phyloP scores from a whole-genome alignment of 2,113 vertebrate species.

The Ceyx melanurus region DNA sequence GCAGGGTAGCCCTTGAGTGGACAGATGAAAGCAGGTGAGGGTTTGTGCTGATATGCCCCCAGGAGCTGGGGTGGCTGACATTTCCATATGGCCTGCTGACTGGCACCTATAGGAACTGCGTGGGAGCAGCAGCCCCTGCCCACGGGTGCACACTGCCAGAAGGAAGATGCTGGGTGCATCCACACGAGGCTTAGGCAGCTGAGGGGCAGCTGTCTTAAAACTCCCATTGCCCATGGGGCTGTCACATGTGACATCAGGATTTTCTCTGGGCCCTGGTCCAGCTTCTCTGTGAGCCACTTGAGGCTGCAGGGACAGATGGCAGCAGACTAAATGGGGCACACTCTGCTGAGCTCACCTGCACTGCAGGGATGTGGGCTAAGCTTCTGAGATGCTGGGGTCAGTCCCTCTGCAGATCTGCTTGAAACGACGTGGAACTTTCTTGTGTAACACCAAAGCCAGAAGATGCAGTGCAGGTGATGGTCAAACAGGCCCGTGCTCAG shows the following conservation, averaged over 20 bases:
- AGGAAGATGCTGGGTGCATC: background rate
- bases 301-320: background rate
- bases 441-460: background rate
- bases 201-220: background rate
- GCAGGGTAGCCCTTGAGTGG: background rate
- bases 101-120: background rate
- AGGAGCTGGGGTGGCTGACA: background rate
- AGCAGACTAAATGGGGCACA: background rate
- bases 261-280: background rate
- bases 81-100: background rate
- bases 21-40: background rate
- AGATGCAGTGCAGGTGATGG: background rate
- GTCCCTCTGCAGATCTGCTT: background rate
- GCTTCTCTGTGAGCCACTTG: background rate
- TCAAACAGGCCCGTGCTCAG: background rate
- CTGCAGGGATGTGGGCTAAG: background rate
- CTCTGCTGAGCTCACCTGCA: background rate
- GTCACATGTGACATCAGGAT: background rate
- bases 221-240: background rate
- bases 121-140: background rate
- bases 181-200: background rate
- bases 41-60: background rate
- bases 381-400: background rate
- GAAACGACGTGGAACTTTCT: background rate
- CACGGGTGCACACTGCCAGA: background rate